Percentiles rank a stretch among this genome's conserved stretches.
Conservation (phyloP, 2,797 vertebrate species). For the Pygocentrus nattereri region DNA sequence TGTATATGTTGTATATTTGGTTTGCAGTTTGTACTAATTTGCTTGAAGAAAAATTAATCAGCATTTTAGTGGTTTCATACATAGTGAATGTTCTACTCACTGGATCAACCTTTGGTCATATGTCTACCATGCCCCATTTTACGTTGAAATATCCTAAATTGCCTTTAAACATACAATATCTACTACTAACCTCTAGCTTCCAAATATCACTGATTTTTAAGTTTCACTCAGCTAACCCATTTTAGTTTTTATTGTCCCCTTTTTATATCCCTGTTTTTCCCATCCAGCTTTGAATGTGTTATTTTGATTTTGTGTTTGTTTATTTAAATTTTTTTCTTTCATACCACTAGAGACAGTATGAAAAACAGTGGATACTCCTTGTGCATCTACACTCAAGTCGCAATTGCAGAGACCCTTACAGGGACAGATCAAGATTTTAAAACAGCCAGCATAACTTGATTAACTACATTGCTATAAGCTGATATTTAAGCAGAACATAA, state of each 20-base stretch:
- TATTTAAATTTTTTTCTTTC: not conserved
- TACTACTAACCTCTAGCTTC: not conserved
- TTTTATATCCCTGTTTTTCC: not conserved
- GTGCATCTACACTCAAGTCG: no score
- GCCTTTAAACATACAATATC: not conserved
- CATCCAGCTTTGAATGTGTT: no score
- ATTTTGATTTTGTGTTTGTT: not conserved
- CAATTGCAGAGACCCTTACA: no score
- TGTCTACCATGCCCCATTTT: not conserved
- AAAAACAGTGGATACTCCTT: not conserved
- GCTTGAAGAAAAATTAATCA: not conserved
- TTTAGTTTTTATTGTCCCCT: not conserved
- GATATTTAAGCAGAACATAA: no score
- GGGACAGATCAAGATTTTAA: no score
- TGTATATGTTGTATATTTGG: conserved; percentile 23
- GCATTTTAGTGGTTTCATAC: not conserved
- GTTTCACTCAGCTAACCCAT: not conserved
- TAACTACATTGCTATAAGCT: no score
- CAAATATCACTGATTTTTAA: not conserved
- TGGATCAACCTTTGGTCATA: not conserved
- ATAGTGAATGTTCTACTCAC: not conserved
- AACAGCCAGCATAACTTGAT: no score
- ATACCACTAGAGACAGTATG: not conserved
- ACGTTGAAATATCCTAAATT: not conserved
- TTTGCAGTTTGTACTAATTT: conserved; percentile 42